phyloP scores from a whole-genome alignment of 2,888 invertebrate species.

The Liopterus haemorrhoidalis region DNA sequence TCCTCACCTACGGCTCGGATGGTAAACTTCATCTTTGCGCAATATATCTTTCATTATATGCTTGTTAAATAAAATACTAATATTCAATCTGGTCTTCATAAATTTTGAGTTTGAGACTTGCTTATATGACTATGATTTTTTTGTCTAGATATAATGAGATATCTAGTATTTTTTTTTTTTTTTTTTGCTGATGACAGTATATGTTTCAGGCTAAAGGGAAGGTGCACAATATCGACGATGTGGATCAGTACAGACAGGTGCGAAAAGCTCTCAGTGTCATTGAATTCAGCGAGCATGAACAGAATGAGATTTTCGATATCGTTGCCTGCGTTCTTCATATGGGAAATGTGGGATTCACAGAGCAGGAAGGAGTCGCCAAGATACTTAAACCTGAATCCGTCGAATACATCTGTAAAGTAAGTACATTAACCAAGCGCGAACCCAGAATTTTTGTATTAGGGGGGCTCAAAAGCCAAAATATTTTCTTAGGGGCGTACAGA shows the following conservation, averaged over 20 bases:
- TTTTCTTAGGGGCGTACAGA: too few relatives aligned
- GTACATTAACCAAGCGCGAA: slow-evolving; percentile 20
- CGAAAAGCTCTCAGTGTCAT: slow-evolving; percentile 70
- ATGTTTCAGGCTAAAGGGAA: slow-evolving; percentile 46
- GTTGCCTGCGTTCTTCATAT: slow-evolving; percentile 80
- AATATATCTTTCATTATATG: too few relatives aligned
- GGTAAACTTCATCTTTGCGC: too few relatives aligned
- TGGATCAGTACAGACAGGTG: slow-evolving; percentile 62
- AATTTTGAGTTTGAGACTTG: too few relatives aligned
- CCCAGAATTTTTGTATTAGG: not conserved
- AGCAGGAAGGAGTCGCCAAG: slow-evolving; percentile 64
- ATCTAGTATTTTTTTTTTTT: slow-evolving; percentile 12
- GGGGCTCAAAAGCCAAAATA: too few relatives aligned
- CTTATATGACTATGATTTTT: too few relatives aligned
- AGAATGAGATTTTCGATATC: slow-evolving; percentile 70
- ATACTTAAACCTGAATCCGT: slow-evolving; percentile 62
- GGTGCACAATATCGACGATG: slow-evolving; percentile 53
- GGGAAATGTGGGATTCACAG: slow-evolving; percentile 77
- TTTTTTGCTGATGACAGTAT: slow-evolving; percentile 2
- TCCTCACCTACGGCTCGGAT: too few relatives aligned
- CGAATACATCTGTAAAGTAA: slow-evolving; percentile 62
- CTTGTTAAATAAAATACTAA: too few relatives aligned
- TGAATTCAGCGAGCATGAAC: slow-evolving; percentile 66
- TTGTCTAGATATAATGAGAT: too few relatives aligned
- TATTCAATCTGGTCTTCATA: too few relatives aligned